These are phyloP conservation scores for Ciona savignyi DNA, from an alignment of 23 tunicate species.

Conservation along the genomic window DNA sequence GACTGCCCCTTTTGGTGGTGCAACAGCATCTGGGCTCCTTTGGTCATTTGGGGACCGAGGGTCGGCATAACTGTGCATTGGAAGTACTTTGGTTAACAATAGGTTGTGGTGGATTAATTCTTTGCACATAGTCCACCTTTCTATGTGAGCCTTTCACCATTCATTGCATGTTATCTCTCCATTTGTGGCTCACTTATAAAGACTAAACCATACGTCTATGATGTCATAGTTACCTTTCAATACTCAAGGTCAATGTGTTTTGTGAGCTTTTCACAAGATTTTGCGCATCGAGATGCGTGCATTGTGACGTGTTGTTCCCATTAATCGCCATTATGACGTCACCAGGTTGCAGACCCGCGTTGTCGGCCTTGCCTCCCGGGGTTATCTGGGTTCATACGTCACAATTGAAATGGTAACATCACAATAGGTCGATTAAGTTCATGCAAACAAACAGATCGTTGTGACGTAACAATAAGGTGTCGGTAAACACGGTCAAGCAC, in stretches of 20 bases:
- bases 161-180: too few relatives aligned
- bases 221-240: slow-evolving; percentile 35
- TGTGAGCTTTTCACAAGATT: slow-evolving; percentile 60
- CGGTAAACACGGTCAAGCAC: neutral
- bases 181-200: too few relatives aligned
- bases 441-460: neutral
- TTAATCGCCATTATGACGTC: slow-evolving; percentile 71
- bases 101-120: too few relatives aligned
- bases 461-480: neutral
- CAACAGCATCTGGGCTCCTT: neutral
- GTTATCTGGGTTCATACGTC: slow-evolving; percentile 33
- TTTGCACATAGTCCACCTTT: too few relatives aligned
- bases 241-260: slow-evolving; percentile 21
- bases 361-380: slow-evolving; percentile 90
- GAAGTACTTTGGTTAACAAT: neutral
- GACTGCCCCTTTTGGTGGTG: neutral
- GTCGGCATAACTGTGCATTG: neutral
- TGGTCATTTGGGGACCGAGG: neutral
- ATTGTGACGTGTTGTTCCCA: slow-evolving; percentile 28
- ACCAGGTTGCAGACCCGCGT: slow-evolving; percentile 71
- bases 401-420: neutral
- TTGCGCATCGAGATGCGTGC: slow-evolving; percentile 76
- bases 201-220: too few relatives aligned
- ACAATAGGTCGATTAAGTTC: too few relatives aligned
- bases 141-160: too few relatives aligned